Conservation (phyloP, 1,140 invertebrate species). For the Archegozetes longisetosus region DNA sequence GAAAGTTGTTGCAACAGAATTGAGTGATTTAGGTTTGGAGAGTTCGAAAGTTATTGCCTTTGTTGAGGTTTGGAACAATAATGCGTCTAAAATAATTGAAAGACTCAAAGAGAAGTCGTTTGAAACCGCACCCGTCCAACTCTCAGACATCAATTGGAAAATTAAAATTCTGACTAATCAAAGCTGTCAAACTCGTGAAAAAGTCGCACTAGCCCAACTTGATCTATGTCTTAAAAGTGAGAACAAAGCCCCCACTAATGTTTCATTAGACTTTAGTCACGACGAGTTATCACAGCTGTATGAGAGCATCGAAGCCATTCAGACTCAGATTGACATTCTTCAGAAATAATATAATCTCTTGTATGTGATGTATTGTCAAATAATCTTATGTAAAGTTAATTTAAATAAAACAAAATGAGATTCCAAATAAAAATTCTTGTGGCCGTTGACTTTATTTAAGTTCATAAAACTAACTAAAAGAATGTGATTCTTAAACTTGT, state of each 20-base stretch:
- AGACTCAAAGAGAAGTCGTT: neutral
- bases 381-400: neutral
- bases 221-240: neutral
- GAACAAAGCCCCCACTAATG: neutral
- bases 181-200: neutral
- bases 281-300: slow-evolving; percentile 8
- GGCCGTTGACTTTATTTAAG: neutral
- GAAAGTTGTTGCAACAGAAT: neutral
- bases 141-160: slow-evolving; percentile 13
- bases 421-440: neutral
- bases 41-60: neutral
- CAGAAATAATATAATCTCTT: neutral
- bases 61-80: neutral
- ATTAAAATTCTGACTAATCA: neutral
- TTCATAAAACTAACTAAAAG: neutral
- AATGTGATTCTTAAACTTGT: neutral
- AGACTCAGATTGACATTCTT: slow-evolving; percentile 11
- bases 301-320: slow-evolving; percentile 9
- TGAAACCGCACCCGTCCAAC: neutral
- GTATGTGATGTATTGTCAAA: neutral
- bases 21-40: neutral
- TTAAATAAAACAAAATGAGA: neutral
- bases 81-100: neutral
- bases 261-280: slow-evolving; percentile 5
- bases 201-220: slow-evolving; percentile 1